Conservation (phyloP, 2,113 vertebrate species). For the Papio anubis region DNA sequence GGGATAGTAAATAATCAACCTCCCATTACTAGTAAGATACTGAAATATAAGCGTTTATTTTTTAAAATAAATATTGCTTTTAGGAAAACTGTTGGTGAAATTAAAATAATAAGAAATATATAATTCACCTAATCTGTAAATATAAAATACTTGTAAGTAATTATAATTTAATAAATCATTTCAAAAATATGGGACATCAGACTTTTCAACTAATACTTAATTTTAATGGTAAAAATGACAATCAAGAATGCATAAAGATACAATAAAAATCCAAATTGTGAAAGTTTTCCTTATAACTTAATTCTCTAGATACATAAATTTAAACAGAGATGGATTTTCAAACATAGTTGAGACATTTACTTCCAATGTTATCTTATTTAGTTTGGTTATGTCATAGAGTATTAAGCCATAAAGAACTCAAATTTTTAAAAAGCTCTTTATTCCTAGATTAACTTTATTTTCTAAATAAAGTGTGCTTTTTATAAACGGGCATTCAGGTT, state of each 20-base stretch:
- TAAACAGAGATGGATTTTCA: not conserved
- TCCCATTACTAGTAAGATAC: conserved; percentile 63
- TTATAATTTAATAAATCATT: not conserved
- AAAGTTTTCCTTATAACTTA: not conserved
- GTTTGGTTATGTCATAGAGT: not conserved
- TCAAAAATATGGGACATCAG: not conserved
- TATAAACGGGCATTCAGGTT: not conserved
- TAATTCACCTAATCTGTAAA: not conserved
- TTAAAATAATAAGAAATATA: conserved; percentile 26
- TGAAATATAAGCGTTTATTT: conserved; percentile 52
- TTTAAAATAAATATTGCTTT: conserved; percentile 25
- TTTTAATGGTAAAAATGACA: not conserved
- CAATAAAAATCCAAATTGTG: not conserved
- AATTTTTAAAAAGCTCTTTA: not conserved
- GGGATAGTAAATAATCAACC: conserved; percentile 60
- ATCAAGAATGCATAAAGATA: not conserved
- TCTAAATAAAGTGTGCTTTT: not conserved
- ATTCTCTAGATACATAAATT: not conserved
- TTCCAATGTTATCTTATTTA: not conserved
- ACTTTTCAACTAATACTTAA: not conserved
- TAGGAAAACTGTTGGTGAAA: conserved; percentile 29
- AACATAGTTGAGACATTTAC: not conserved
- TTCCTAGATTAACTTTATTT: not conserved
- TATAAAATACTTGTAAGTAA: not conserved
- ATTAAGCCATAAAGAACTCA: not conserved